Evolutionary conservation across 2,888 invertebrate genomes (phyloP).

Genomic region (Agrochola lychnidis): DNA sequence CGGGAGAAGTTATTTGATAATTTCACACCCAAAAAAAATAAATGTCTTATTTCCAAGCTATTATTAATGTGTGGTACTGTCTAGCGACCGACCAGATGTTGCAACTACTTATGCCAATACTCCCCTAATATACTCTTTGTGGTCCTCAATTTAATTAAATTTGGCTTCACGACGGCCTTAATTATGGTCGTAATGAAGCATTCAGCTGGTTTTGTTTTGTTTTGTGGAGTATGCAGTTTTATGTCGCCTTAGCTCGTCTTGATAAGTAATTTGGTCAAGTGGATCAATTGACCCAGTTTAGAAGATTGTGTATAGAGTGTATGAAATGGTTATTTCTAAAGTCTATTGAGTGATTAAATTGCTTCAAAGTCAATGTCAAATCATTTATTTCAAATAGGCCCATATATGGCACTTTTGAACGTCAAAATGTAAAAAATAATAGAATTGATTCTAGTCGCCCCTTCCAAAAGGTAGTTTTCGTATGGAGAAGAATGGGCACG

Average conservation of each 20-base stretch:
- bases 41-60: no score
- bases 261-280: slow-evolving; percentile 22
- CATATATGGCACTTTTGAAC: no score
- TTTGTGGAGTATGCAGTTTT: background rate
- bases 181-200: slow-evolving; percentile 21
- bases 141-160: slow-evolving; percentile 35
- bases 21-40: no score
- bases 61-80: no score
- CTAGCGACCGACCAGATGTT: background rate
- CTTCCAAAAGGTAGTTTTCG: no score
- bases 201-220: slow-evolving; percentile 30
- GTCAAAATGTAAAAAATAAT: no score
- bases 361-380: no score
- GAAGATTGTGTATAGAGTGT: background rate
- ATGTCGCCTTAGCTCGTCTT: background rate
- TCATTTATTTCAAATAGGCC: no score
- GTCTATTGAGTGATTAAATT: no score
- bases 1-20: no score
- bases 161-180: slow-evolving; percentile 22
- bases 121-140: slow-evolving; percentile 31
- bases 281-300: slow-evolving; percentile 5
- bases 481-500: no score
- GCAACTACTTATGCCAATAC: slow-evolving; percentile 15
- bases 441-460: no score
- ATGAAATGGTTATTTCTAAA: background rate